phyloP scores from a whole-genome alignment of 2,797 vertebrate species.

The Arnoldichthys spilopterus region DNA sequence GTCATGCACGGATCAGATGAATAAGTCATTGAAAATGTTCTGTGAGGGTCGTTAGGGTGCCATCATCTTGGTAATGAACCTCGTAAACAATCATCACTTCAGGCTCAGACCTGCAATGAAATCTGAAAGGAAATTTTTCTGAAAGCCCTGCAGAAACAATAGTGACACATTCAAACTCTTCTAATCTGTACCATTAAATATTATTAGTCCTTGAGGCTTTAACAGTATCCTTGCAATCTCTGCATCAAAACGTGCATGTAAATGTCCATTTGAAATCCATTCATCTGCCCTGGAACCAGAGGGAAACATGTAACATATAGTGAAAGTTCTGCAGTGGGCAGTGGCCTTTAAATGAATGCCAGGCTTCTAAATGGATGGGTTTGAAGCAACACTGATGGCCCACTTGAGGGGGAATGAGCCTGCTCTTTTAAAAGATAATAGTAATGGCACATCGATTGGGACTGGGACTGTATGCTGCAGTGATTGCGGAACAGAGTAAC shows the following conservation, averaged over 20 bases:
- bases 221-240: constrained; percentile 3
- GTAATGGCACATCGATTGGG: constrained; percentile 63
- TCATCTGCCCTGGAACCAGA: constrained; percentile 22
- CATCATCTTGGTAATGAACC: constrained; percentile 42
- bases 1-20: constrained; percentile 33
- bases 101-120: constrained; percentile 8
- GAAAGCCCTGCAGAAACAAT: constrained; percentile 25
- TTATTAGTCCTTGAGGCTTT: constrained; percentile 39
- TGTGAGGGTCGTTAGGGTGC: constrained; percentile 4
- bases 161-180: constrained; percentile 5
- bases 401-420: constrained; percentile 68
- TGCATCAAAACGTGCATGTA: constrained; percentile 16
- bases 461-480: constrained; percentile 51
- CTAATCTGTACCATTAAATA: not conserved
- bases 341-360: constrained; percentile 40
- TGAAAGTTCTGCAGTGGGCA: constrained; percentile 13
- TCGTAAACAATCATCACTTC: constrained; percentile 26
- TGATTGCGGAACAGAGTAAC: constrained; percentile 64
- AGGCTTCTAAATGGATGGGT: constrained; percentile 55
- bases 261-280: constrained; percentile 34
- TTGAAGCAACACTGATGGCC: constrained; percentile 63
- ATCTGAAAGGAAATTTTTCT: constrained; percentile 21
- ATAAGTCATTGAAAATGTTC: constrained; percentile 18
- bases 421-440: constrained; percentile 68
- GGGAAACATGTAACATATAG: constrained; percentile 26